A percentile compares a stretch with the other conserved stretches of the same genome.
Evolutionary conservation across 2,888 invertebrate species (phyloP).

Genomic region (Phorcus lineatus): DNA sequence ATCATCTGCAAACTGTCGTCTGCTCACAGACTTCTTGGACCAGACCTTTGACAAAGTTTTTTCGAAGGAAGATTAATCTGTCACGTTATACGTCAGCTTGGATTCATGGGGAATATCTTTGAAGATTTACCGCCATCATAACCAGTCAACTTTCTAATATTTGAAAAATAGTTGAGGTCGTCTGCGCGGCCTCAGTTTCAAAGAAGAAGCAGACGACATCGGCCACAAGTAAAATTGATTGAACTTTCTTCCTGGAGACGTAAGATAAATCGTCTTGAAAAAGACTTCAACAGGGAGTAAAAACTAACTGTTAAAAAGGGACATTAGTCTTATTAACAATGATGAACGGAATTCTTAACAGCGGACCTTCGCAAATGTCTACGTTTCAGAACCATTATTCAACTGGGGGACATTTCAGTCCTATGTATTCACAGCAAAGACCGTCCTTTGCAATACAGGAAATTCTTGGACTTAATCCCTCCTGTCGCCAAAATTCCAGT

Average conservation of each 20-base stretch:
- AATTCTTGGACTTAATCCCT: slow-evolving; percentile 81
- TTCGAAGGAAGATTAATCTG: no score
- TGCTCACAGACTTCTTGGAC: background rate
- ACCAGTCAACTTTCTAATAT: no score
- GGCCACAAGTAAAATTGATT: background rate
- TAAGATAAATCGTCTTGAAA: background rate
- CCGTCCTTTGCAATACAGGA: slow-evolving; percentile 93
- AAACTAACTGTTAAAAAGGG: background rate
- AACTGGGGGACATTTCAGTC: slow-evolving; percentile 52
- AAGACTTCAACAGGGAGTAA: background rate
- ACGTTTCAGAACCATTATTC: slow-evolving; percentile 51
- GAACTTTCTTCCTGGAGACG: background rate
- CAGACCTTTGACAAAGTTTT: no score
- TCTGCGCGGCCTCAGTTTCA: background rate
- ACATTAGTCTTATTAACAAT: background rate
- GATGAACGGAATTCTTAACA: slow-evolving; percentile 45
- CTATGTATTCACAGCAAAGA: slow-evolving; percentile 80
- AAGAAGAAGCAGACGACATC: background rate
- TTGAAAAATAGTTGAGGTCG: background rate
- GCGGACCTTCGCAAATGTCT: slow-evolving; percentile 47
- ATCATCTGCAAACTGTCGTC: slow-evolving; percentile 11
- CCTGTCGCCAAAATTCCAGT: slow-evolving; percentile 57
- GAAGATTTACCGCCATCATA: no score
- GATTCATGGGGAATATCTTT: no score
- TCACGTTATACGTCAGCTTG: no score